These are phyloP conservation scores for Machimus atricapillus DNA, from an alignment of 2,888 invertebrate species.

Conservation along the genomic window DNA sequence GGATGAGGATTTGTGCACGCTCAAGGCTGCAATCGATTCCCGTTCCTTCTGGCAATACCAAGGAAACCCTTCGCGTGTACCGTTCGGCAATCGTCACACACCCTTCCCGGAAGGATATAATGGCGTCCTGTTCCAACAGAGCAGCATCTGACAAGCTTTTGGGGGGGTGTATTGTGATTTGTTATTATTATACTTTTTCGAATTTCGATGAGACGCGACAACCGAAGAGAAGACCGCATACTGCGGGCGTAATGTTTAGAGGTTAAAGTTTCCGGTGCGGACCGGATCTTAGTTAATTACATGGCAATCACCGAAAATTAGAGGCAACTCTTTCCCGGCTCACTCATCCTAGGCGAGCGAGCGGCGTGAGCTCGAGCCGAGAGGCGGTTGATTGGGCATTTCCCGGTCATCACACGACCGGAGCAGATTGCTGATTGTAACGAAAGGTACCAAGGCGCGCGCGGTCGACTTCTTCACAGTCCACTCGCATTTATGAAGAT, in stretches of 20 bases:
- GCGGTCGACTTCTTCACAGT: background rate
- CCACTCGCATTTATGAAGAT: background rate
- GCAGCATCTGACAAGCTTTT: background rate
- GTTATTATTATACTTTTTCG: too few species aligned
- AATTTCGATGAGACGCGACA: too few species aligned
- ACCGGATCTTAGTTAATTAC: background rate
- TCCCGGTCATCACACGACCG: background rate
- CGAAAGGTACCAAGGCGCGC: background rate
- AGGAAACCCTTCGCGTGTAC: background rate
- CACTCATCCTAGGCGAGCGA: background rate
- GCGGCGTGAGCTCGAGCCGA: too few species aligned
- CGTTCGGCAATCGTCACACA: background rate
- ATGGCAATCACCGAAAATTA: background rate
- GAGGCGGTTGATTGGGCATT: background rate
- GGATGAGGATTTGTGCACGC: background rate
- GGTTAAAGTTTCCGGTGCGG: background rate
- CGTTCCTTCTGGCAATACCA: conserved; percentile 6
- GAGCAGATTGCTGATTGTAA: background rate
- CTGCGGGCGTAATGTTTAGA: background rate
- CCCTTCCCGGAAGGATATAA: background rate
- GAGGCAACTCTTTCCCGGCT: background rate
- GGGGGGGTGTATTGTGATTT: background rate
- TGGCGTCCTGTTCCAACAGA: background rate
- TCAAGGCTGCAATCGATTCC: conserved; percentile 27
- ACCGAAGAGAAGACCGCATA: background rate